Base-by-base conservation (phyloP, 1,140 invertebrate genomes). In the Chironomus striatipennis region DNA sequence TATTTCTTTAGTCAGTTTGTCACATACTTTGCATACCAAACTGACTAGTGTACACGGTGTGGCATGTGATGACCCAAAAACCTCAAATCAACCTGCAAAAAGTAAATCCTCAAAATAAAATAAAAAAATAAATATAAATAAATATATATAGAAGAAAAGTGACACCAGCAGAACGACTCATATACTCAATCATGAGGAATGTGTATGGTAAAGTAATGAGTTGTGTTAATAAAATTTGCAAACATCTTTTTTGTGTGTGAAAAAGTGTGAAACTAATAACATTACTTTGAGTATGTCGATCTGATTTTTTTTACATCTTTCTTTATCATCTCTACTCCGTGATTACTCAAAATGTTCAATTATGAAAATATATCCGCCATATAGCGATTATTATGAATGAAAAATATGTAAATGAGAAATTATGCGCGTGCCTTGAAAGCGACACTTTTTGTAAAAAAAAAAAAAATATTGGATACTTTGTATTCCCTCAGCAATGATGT, bases 1-100 rank as follows among this genome's bases (percentile, higher is more conserved):
- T 34, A 34, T 34, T 34, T 34, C 24, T 34, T 34, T 34, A 34
- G 24, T 34, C 24, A 34, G 24, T 34, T 34, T 34, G 12, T 57
- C 47, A 57, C 47, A 57, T 57, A 57, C n/a, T 57, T 57, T 57
- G 47, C 47, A 57, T 57, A 57, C 47, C 47, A 57, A 57, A n/a
- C 24, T 34, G 24, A 34, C 24, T 34, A 34, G 24, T 34, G 24
- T 34, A 34, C 5, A 34, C 24, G 24, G 47, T 57, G 47, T 57
- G 47, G 47, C n/a, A 34, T 34, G 24, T 34, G 24, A 34, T 57
- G 47, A 57, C 47, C 47, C 12, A 57, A 57, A 57, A 57, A 57
- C 47, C 47, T 57, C 47, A 57, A 57, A 34, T 34, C 24, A 34
- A 34, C 24, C 24, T 34, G 24, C 24, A 34, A 34, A 34, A 34